Percentiles rank a stretch among this genome's conserved stretches.
phyloP scores from a whole-genome alignment of 2,888 invertebrate genomes.

The Callyntrura sp. region DNA sequence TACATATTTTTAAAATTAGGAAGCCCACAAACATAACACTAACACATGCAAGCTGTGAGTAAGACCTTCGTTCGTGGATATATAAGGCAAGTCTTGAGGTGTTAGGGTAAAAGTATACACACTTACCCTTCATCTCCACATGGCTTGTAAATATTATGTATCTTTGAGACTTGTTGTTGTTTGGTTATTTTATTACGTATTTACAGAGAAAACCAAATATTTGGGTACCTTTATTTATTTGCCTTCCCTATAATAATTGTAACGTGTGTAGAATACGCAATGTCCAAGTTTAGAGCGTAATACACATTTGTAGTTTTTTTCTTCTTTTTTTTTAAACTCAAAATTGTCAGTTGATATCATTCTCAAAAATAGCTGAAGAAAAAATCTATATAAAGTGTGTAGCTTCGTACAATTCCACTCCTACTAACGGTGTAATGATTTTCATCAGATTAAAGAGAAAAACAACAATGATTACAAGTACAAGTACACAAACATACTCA shows the following conservation, averaged over 20 bases:
- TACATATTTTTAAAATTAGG: conserved; percentile 35
- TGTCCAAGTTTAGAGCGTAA: conserved; percentile 9
- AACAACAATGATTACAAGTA: conserved; percentile 58
- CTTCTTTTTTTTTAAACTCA: conserved; percentile 7
- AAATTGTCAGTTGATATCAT: conserved; percentile 63
- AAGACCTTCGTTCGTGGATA: not conserved
- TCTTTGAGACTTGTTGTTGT: conserved; percentile 8
- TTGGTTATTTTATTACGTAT: not conserved
- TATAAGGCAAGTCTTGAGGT: not conserved
- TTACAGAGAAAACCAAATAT: conserved; percentile 1
- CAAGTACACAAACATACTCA: conserved; percentile 19
- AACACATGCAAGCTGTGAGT: not conserved
- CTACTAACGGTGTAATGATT: conserved; percentile 59
- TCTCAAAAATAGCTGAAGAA: conserved; percentile 26
- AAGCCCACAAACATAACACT: too few species aligned
- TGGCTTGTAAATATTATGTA: not conserved
- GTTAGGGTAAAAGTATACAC: not conserved
- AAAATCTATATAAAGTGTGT: conserved; percentile 43
- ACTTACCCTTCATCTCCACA: not conserved
- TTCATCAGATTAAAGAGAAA: conserved; percentile 71
- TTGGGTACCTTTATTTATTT: conserved; percentile 40
- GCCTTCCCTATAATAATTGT: not conserved
- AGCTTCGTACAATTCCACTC: not conserved
- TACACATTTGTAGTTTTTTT: too few species aligned
- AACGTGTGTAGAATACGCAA: not conserved